A percentile compares a stretch with the other conserved stretches of the same genome.
These are phyloP conservation scores for Papilio polytes DNA, from an alignment of 1,140 invertebrate genomes.

Conservation along the genomic window DNA sequence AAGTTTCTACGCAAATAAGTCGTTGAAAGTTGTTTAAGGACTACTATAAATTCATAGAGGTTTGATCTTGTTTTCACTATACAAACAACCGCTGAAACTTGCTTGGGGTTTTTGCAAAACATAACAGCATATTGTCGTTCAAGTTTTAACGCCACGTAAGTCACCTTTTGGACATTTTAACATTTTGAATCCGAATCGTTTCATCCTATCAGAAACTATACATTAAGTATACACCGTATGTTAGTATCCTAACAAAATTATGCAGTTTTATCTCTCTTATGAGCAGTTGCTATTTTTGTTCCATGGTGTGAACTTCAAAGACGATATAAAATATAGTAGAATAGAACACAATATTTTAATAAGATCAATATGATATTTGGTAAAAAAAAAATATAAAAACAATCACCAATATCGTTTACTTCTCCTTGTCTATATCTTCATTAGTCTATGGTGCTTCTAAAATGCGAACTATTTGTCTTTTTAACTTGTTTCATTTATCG, in stretches of 20 bases:
- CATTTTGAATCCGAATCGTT: too few relatives aligned
- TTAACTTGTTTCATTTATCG: background rate
- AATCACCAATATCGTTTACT: background rate
- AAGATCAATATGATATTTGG: background rate
- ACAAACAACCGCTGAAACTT: conserved; percentile 2
- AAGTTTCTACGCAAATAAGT: conserved; percentile 33
- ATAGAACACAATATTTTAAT: background rate
- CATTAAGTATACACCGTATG: too few relatives aligned
- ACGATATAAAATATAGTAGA: too few relatives aligned
- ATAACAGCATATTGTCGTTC: too few relatives aligned
- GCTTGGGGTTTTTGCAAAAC: too few relatives aligned
- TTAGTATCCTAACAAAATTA: too few relatives aligned
- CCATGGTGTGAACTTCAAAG: too few relatives aligned
- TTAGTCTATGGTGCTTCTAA: background rate
- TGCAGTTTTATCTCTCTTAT: background rate
- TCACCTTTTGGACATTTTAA: too few relatives aligned
- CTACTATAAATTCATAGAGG: conserved; percentile 47
- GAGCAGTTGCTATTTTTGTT: too few relatives aligned
- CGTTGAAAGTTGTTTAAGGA: conserved; percentile 41
- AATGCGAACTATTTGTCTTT: background rate
- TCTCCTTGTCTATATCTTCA: background rate
- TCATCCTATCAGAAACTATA: too few relatives aligned
- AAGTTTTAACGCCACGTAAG: too few relatives aligned
- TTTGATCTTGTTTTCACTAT: conserved; percentile 43
- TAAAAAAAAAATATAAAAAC: background rate